Conservation (phyloP, 2,888 invertebrate species). For the Drosophila putrida region DNA sequence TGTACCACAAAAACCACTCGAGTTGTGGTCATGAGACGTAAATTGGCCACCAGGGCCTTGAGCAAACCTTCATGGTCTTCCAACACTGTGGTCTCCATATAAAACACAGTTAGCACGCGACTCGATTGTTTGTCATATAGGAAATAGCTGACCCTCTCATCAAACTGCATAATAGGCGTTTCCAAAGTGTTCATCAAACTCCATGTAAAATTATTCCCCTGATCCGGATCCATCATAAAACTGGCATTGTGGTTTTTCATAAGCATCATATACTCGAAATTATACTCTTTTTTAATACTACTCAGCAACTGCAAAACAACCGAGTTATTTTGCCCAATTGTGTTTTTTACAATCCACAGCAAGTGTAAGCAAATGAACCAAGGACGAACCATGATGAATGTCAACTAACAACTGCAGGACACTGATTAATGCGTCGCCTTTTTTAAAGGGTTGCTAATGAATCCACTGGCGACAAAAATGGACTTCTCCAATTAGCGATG, state of each 20-base stretch:
- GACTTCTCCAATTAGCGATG: conserved; percentile 40
- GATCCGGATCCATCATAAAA: not conserved
- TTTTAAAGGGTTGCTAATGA: conserved; percentile 72
- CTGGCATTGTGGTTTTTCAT: conserved; percentile 46
- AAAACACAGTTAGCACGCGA: conserved; percentile 63
- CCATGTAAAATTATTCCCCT: conserved; percentile 27
- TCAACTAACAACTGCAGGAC: conserved; percentile 47
- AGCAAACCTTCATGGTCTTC: conserved; percentile 56
- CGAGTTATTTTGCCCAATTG: conserved; percentile 4
- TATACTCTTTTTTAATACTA: conserved; percentile 36
- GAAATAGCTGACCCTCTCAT: conserved; percentile 63
- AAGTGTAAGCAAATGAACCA: conserved; percentile 21
- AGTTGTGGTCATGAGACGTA: conserved; percentile 69
- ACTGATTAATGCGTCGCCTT: conserved; percentile 40
- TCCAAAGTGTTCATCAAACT: conserved; percentile 53
- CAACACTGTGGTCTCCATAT: conserved; percentile 45
- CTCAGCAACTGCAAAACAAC: conserved; percentile 47
- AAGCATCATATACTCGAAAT: conserved; percentile 58
- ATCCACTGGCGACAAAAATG: conserved; percentile 19
- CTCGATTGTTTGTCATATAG: conserved; percentile 56
- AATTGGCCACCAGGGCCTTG: conserved; percentile 54
- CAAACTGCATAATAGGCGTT: conserved; percentile 68
- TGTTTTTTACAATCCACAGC: conserved; percentile 16
- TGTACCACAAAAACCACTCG: conserved; percentile 73
- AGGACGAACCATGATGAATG: conserved; percentile 43